Evolutionary conservation across 2,113 vertebrate genomes (phyloP).

Genomic region (Pangasianodon hypophthalmus): DNA sequence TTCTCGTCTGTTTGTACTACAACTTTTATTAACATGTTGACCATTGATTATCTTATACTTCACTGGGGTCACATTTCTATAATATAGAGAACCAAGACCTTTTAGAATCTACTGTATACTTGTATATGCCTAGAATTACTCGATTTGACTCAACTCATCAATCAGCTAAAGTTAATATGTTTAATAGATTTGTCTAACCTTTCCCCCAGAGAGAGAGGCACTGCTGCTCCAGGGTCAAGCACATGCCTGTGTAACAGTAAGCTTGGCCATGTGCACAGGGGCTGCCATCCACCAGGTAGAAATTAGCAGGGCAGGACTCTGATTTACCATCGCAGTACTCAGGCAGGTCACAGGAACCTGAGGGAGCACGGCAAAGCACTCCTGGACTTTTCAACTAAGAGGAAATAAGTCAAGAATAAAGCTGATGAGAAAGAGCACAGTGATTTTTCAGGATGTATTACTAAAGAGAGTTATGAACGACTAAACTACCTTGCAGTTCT

Average conservation of each 20-base stretch:
- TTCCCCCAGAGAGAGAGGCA: slow-evolving; percentile 89
- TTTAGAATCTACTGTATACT: background rate
- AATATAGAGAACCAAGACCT: background rate
- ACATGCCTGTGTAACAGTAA: slow-evolving; percentile 98
- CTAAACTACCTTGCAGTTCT: slow-evolving; percentile 85
- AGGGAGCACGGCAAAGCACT: slow-evolving; percentile 77
- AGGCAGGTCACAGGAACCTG: slow-evolving; percentile 86
- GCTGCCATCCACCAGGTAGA: slow-evolving; percentile 87
- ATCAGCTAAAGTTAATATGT: background rate
- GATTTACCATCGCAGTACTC: slow-evolving; percentile 90
- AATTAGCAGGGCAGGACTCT: slow-evolving; percentile 88
- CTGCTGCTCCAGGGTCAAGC: slow-evolving; percentile 89
- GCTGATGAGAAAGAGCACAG: slow-evolving; percentile 10
- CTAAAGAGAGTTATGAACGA: background rate
- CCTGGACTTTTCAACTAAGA: slow-evolving; percentile 84
- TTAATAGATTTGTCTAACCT: slow-evolving; percentile 56
- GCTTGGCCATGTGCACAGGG: slow-evolving; percentile 78
- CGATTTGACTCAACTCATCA: background rate
- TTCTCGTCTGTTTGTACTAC: background rate
- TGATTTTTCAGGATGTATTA: background rate
- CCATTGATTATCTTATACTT: background rate
- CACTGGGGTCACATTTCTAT: background rate
- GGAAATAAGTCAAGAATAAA: background rate
- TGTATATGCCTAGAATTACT: background rate
- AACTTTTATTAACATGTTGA: background rate